Base-by-base conservation (phyloP, 2,888 invertebrate genomes). In the Trichopoda pennipes region DNA sequence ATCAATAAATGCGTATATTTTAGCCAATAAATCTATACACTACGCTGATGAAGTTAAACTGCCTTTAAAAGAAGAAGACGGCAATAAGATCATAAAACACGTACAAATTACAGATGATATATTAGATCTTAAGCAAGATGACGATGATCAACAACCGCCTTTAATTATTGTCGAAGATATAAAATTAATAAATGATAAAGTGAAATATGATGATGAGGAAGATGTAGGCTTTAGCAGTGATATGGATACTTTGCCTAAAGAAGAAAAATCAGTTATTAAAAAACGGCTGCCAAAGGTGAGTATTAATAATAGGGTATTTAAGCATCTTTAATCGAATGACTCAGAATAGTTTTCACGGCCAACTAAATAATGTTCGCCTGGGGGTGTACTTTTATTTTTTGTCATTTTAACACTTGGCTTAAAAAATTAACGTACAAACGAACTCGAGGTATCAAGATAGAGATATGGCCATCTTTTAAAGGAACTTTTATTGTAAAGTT, bases 81-180 rank as follows among this genome's bases (percentile, higher is more conserved):
- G 2, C 16, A 73, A 80, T 77, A 70, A 51, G 19, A 60, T 58
- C 1, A 35, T 49, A 23, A 79, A 84, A 53, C 28, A 68, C 38
- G 64, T 78, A 21, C 32, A 38, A 4, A n/a, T n/a, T 9, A 66
- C 83, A 16, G 74, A 76, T 47, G 75, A 81, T 32, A 61, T 32
- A 4, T 42, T 53, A 8, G 55, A 64, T 10, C 74, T 84, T 55
- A 84, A 84, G 74, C 63, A 79, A 19, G 77, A 78, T 56, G 81
- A 81, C 0, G 82, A 85, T 10, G 28, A 28, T n/a, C n/a, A n/a
- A n/a, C n/a, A n/a, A 6, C 79, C 78, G 64, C 69, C 56, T 19
- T 83, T 66, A 17, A 19, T 73, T 21, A 56, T 63, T 21, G 49
- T 17, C 3, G 70, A 81, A 66, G 35, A 78, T 58, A 60, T 64